Base-by-base conservation (phyloP, 2,113 vertebrate genomes). In the Nematolebias whitei region DNA sequence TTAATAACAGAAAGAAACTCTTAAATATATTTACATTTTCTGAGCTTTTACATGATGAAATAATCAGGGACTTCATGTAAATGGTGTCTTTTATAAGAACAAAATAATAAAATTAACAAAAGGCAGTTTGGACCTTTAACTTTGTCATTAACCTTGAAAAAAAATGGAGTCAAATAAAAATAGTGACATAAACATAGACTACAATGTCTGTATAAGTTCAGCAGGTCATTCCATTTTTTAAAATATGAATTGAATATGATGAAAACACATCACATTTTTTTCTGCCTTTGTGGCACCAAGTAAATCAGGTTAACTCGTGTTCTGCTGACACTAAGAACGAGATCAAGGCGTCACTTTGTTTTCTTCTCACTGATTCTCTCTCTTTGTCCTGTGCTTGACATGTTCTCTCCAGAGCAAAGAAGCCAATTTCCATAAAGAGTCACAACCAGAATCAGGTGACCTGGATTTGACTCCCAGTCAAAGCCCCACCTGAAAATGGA, bases 391-490 rank as follows among this genome's bases (percentile, higher is more conserved):
- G 35, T 35, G 78, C 74, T 77, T 87, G 85, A 86, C 83, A 69
- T 77, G 79, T 79, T 88, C 68, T 85, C 66, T 85, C 76, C 55
- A 71, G 84, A 53, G 79, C 82, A 88, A 85, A 88, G 83, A 78
- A 84, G 77, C 79, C 83, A 89, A 89, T 90, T 89, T 91, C 81
- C 89, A 88, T 90, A 89, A 74, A 88, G 82, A 90, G 88, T 88
- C 87, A 79, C 86, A 85, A 78, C 79, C 80, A 82, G 76, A 79
- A 87, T 90, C 87, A 83, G 83, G 82, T 90, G 90, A 91, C 88
- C 90, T 86, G 87, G 80, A 85, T 87, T 88, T 91, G 90, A 91
- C 90, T 90, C 82, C 68, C 64, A 63, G 76, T 89, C 84, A 83
- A 86, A 84, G 74, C 66, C 58, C 68, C 65, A 71, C 69, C 77